Evolutionary conservation across 2,797 vertebrate species (phyloP).

Genomic region (Anguilla anguilla): DNA sequence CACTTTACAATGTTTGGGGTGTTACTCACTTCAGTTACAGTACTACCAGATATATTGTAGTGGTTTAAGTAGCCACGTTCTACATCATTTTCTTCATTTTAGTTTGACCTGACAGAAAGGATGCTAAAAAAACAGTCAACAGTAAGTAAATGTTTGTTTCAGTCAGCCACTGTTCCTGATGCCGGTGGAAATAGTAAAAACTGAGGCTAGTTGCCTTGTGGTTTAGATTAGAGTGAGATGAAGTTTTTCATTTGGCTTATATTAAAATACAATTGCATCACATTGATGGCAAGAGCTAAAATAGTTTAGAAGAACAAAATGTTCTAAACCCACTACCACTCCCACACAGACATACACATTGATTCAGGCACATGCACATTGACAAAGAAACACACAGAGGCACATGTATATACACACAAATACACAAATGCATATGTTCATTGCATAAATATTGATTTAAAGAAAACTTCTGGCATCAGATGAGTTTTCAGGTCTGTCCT

Average conservation of each 20-base stretch:
- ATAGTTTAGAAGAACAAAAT: background rate
- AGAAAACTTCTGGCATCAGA: background rate
- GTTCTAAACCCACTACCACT: background rate
- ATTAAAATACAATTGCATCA: background rate
- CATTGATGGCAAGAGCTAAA: background rate
- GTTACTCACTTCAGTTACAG: background rate
- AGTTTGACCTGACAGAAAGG: background rate
- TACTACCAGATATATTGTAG: too few relatives aligned
- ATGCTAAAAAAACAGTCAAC: background rate
- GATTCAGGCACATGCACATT: background rate
- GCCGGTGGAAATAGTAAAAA: background rate
- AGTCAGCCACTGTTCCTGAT: background rate
- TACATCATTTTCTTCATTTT: background rate
- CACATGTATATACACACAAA: background rate
- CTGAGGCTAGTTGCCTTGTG: background rate
- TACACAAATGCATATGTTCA: background rate
- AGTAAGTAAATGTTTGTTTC: background rate
- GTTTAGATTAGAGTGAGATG: constrained; percentile 7
- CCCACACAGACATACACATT: background rate
- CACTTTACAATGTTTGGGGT: background rate
- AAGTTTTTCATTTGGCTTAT: background rate
- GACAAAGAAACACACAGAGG: background rate
- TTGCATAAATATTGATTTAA: background rate
- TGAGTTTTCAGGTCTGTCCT: background rate
- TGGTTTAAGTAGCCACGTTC: background rate